Conservation (phyloP, 2,888 invertebrate species). For the Pseudanteris insignis region DNA sequence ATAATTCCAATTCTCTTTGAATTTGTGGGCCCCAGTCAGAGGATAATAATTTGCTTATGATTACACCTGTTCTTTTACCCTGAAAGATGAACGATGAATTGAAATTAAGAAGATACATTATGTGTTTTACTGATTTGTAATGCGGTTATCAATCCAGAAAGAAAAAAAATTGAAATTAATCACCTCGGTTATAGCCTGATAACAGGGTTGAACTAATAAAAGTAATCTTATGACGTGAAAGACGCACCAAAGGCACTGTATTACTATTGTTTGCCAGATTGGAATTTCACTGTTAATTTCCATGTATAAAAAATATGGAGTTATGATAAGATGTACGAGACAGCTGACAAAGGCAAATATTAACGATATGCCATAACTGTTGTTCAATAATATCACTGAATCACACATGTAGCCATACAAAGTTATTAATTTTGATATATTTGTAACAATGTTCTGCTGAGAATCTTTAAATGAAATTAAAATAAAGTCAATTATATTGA, state of each 20-base stretch:
- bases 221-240: conserved; percentile 70
- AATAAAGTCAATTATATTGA: no score
- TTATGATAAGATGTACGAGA: conserved; percentile 71
- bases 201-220: conserved; percentile 72
- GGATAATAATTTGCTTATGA: conserved; percentile 67
- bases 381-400: conserved; percentile 68
- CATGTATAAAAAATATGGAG: conserved; percentile 72
- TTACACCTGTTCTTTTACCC: conserved; percentile 67
- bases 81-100: conserved; percentile 45
- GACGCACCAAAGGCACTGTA: conserved; percentile 71
- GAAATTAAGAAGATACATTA: no score
- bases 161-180: conserved; percentile 9
- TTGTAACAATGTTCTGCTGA: conserved; percentile 55
- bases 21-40: conserved; percentile 56
- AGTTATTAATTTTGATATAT: conserved; percentile 68
- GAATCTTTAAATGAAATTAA: conserved; percentile 46
- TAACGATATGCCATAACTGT: conserved; percentile 69
- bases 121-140: no score
- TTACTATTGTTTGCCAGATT: conserved; percentile 68
- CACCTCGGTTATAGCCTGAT: conserved; percentile 70
- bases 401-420: conserved; percentile 70
- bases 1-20: conserved; percentile 69
- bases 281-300: conserved; percentile 68
- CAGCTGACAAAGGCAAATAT: conserved; percentile 70
- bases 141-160: no score